phyloP scores from a whole-genome alignment of 2,797 vertebrate genomes.

The Phoebastria nigripes region DNA sequence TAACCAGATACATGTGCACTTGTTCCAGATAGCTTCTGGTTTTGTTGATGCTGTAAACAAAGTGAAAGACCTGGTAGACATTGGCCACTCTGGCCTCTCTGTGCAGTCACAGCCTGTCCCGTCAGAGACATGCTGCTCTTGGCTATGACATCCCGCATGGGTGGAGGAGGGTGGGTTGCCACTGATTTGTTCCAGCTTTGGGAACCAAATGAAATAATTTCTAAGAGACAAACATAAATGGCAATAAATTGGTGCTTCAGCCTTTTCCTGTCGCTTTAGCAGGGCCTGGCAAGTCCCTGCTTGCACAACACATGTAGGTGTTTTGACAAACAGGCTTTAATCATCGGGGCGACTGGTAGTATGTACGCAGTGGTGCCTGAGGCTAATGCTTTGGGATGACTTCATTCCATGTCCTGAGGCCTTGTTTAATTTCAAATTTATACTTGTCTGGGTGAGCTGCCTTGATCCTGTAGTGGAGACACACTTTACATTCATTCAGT shows the following conservation, averaged over 20 bases:
- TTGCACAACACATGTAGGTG: background rate
- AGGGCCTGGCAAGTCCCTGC: background rate
- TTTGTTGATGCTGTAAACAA: background rate
- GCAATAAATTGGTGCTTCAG: background rate
- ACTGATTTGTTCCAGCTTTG: background rate
- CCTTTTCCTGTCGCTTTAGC: background rate
- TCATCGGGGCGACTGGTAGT: background rate
- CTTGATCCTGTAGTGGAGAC: background rate
- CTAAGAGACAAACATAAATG: background rate
- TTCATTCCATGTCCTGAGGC: background rate
- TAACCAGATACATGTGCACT: background rate
- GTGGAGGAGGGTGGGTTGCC: background rate
- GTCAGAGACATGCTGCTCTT: background rate
- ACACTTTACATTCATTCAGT: background rate
- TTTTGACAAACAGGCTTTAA: background rate
- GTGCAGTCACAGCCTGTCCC: background rate
- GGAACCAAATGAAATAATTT: background rate
- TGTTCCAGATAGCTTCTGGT: background rate
- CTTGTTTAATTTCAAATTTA: conserved; percentile 8
- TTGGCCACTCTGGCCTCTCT: background rate
- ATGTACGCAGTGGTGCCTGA: background rate
- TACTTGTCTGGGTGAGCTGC: background rate
- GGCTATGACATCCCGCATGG: background rate
- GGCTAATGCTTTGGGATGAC: background rate
- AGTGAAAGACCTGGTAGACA: background rate